A percentile compares a stretch with the other conserved stretches of the same genome.
phyloP scores from a whole-genome alignment of 2,888 invertebrate species.

The Tetanocera ferruginea region DNA sequence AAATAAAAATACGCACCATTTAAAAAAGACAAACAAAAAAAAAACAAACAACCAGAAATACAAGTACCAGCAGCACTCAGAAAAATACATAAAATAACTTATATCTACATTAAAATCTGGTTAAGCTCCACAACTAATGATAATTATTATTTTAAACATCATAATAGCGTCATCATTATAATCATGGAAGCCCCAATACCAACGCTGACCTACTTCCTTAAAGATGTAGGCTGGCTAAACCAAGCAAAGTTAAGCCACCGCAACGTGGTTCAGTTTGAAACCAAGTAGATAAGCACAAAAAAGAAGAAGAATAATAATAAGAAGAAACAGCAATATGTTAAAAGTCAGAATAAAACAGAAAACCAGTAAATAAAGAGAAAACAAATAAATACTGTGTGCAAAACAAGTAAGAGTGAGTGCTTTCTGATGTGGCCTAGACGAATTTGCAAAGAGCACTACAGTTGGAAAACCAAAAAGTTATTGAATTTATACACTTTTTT shows the following conservation, averaged over 20 bases:
- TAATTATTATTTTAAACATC: slow-evolving; percentile 14
- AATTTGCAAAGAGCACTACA: too few species aligned
- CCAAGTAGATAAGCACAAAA: neutral
- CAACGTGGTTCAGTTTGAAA: neutral
- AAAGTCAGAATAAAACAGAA: neutral
- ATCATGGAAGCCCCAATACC: slow-evolving; percentile 27
- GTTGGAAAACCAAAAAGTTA: too few species aligned
- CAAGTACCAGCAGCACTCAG: neutral
- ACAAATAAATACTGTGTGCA: too few species aligned
- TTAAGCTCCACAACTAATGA: slow-evolving; percentile 16
- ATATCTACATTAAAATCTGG: slow-evolving; percentile 9
- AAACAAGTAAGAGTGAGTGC: too few species aligned
- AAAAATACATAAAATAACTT: slow-evolving; percentile 11
- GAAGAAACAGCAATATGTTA: neutral
- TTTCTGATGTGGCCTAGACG: too few species aligned
- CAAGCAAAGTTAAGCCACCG: neutral
- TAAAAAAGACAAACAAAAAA: too few species aligned
- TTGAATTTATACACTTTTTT: too few species aligned
- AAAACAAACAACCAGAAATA: neutral
- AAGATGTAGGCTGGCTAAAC: neutral
- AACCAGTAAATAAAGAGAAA: too few species aligned
- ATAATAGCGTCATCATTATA: slow-evolving; percentile 10
- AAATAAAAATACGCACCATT: neutral
- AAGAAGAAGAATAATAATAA: neutral
- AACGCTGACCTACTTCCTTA: slow-evolving; percentile 16